Evolutionary conservation across 2,888 invertebrate genomes (phyloP).

Genomic region (Apomyelois bistriatella): DNA sequence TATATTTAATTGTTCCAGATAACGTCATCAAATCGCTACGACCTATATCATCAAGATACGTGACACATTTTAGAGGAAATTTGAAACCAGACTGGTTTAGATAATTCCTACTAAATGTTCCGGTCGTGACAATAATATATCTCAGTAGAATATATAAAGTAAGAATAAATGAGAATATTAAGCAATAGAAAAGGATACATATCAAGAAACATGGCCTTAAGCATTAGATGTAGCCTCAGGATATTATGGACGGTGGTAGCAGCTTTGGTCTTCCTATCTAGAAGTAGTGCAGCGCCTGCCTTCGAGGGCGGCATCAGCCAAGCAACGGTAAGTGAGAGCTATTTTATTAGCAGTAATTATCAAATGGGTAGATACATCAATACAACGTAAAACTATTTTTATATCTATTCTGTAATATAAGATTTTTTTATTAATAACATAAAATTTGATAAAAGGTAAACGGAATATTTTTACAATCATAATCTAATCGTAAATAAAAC

Average conservation of each 20-base stretch:
- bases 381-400: no score
- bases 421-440: no score
- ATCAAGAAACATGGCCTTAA: constrained; percentile 48
- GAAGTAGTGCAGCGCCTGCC: constrained; percentile 64
- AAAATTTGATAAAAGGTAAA: no score
- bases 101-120: constrained; percentile 34
- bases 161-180: constrained; percentile 55
- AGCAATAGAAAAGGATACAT: constrained; percentile 36
- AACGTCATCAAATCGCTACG: constrained; percentile 41
- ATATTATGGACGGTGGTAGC: constrained; percentile 51
- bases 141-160: constrained; percentile 43
- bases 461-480: no score
- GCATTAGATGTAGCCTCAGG: constrained; percentile 57
- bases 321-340: constrained; percentile 73
- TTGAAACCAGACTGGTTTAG: constrained; percentile 41
- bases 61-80: constrained; percentile 35
- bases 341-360: no score
- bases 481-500: no score
- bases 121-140: constrained; percentile 47
- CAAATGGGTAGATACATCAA: no score
- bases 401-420: no score
- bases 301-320: constrained; percentile 62
- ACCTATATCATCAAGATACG: constrained; percentile 34
- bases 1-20: constrained; percentile 57
- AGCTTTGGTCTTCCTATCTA: constrained; percentile 52